Conservation (phyloP, 2,113 vertebrate genomes). For the Pollachius pollachius region DNA sequence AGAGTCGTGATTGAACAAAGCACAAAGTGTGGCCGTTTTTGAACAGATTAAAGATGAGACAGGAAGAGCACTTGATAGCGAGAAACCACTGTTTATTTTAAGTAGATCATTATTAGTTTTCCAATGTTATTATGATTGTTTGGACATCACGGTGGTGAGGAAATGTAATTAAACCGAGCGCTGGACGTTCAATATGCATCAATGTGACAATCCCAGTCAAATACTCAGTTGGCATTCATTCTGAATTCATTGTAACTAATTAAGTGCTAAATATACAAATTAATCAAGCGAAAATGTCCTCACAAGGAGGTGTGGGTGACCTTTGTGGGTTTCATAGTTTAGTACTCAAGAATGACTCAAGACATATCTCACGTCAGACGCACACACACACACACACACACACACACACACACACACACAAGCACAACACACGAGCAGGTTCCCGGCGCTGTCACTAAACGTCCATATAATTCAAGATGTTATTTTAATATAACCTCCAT, state of each 20-base stretch:
- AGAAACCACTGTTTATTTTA: no score
- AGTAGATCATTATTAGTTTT: no score
- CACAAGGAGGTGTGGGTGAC: slow-evolving; percentile 11
- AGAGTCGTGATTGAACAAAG: no score
- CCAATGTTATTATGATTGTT: no score
- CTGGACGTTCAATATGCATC: slow-evolving; percentile 16
- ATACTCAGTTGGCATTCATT: slow-evolving; percentile 28
- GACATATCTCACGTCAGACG: slow-evolving; percentile 9
- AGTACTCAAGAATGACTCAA: slow-evolving; percentile 14
- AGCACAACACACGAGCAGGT: neutral
- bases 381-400: neutral
- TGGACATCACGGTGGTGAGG: no score
- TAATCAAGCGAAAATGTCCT: slow-evolving; percentile 30
- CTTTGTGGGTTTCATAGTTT: slow-evolving; percentile 18
- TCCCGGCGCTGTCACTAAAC: slow-evolving; percentile 24
- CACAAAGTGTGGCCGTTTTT: no score
- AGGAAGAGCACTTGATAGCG: no score
- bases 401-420: slow-evolving; percentile 7
- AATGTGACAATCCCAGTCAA: neutral
- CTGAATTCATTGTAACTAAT: slow-evolving; percentile 28
- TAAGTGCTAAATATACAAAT: slow-evolving; percentile 36
- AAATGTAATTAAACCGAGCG: slow-evolving; percentile 3
- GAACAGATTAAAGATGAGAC: no score
- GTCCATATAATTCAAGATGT: slow-evolving; percentile 2
- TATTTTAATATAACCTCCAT: neutral